Percentiles rank a stretch among this genome's conserved stretches.
phyloP scores from a whole-genome alignment of 2,797 vertebrate species.

The Setipinna tenuifilis region DNA sequence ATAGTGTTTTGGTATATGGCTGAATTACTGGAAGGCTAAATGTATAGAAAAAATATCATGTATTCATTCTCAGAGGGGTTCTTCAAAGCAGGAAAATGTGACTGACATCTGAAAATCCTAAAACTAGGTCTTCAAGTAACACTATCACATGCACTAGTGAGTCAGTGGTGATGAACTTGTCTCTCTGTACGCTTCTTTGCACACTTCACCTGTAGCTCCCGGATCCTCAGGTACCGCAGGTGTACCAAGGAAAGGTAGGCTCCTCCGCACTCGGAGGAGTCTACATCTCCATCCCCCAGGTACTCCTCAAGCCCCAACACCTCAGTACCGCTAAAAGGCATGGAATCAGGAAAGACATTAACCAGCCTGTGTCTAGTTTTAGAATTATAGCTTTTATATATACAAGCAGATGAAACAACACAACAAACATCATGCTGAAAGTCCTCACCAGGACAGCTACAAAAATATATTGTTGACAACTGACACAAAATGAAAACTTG shows the following conservation, averaged over 20 bases:
- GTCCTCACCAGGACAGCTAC: not conserved
- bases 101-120: too few relatives aligned
- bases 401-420: not conserved
- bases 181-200: not conserved
- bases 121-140: too few relatives aligned
- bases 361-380: not conserved
- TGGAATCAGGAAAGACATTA: not conserved
- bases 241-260: slow-evolving; percentile 73
- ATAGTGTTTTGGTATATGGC: too few relatives aligned
- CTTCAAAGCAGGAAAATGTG: too few relatives aligned
- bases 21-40: too few relatives aligned
- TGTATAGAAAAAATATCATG: too few relatives aligned
- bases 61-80: too few relatives aligned
- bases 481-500: too few relatives aligned
- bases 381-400: not conserved
- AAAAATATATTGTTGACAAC: not conserved
- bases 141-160: too few relatives aligned
- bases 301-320: slow-evolving; percentile 68
- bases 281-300: slow-evolving; percentile 47
- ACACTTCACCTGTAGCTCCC: slow-evolving; percentile 75
- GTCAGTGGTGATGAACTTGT: too few relatives aligned
- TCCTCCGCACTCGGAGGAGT: slow-evolving; percentile 59
- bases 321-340: slow-evolving; percentile 53
- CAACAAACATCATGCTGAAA: not conserved
- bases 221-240: slow-evolving; percentile 71